Conservation (phyloP, 2,888 invertebrate species). For the Zaprionus obscuricornis region DNA sequence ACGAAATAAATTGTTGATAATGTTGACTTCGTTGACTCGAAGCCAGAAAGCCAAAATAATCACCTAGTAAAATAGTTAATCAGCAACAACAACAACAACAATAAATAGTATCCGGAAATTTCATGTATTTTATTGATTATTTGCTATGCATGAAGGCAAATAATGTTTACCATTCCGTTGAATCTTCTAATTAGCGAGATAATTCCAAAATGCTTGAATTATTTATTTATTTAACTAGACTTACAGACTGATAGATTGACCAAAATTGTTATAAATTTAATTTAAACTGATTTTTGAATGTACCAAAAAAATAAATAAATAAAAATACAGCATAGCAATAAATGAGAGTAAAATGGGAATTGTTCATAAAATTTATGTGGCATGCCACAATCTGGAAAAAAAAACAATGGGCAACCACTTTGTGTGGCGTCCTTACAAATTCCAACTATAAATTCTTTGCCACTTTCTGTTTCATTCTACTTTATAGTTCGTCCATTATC, state of each 20-base stretch:
- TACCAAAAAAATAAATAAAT: constrained; percentile 13
- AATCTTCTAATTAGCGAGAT: constrained; percentile 24
- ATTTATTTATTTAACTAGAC: too few species aligned
- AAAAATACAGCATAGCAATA: not conserved
- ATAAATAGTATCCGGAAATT: constrained; percentile 19
- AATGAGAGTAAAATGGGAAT: too few species aligned
- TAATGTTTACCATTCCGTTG: constrained; percentile 22
- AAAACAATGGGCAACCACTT: constrained; percentile 15
- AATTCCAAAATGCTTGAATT: constrained; percentile 8
- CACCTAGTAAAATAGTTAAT: constrained; percentile 30
- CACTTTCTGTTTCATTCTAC: not conserved
- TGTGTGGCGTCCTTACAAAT: not conserved
- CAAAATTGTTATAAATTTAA: too few species aligned
- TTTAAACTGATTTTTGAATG: too few species aligned
- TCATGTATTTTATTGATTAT: constrained; percentile 44
- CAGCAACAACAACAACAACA: too few species aligned
- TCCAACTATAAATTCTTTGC: not conserved
- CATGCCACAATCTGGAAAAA: constrained; percentile 8
- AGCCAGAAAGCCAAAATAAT: constrained; percentile 27
- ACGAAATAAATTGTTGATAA: too few species aligned
- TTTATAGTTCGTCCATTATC: constrained; percentile 41
- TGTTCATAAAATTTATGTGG: constrained; percentile 20
- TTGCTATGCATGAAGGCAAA: constrained; percentile 14
- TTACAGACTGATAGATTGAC: too few species aligned
- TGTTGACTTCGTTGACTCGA: too few species aligned